Conservation (phyloP, 2,797 vertebrate genomes). For the Urosaurus nigricauda region DNA sequence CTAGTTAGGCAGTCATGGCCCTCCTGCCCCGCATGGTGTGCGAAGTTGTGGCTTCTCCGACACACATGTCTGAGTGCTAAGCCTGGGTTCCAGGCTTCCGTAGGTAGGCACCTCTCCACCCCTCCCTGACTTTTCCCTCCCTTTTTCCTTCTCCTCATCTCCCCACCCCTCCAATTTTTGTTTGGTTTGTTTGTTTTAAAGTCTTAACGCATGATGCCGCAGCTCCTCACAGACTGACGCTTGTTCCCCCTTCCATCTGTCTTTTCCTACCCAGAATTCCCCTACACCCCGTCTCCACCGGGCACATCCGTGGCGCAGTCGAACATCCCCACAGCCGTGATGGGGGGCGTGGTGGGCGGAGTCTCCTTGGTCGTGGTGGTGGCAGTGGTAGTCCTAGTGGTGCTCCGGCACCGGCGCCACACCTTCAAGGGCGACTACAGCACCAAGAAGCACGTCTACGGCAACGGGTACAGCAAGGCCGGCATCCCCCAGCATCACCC, state of each 20-base stretch:
- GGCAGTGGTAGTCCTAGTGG: constrained; percentile 88
- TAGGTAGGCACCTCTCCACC: constrained; percentile 51
- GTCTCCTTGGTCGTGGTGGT: constrained; percentile 87
- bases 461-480: constrained; percentile 97
- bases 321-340: constrained; percentile 84
- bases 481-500: constrained; percentile 90
- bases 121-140: constrained; percentile 74
- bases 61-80: constrained; percentile 46
- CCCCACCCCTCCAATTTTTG: constrained; percentile 35
- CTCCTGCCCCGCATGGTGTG: neutral
- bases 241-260: constrained; percentile 95
- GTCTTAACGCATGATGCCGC: constrained; percentile 79
- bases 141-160: constrained; percentile 77
- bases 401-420: constrained; percentile 93
- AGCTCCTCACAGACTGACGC: constrained; percentile 87
- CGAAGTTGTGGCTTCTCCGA: neutral
- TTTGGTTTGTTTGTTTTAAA: neutral
- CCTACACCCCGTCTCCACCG: constrained; percentile 86
- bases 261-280: constrained; percentile 99
- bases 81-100: neutral
- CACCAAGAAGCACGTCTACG: constrained; percentile 98
- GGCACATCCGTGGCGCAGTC: constrained; percentile 80
- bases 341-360: constrained; percentile 91
- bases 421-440: constrained; percentile 99
- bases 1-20: constrained; percentile 45